Evolutionary conservation across 2,113 vertebrate species (phyloP), one percentile per base, ranked within the genome.

Genomic region (Leptodactylus fuscus): DNA sequence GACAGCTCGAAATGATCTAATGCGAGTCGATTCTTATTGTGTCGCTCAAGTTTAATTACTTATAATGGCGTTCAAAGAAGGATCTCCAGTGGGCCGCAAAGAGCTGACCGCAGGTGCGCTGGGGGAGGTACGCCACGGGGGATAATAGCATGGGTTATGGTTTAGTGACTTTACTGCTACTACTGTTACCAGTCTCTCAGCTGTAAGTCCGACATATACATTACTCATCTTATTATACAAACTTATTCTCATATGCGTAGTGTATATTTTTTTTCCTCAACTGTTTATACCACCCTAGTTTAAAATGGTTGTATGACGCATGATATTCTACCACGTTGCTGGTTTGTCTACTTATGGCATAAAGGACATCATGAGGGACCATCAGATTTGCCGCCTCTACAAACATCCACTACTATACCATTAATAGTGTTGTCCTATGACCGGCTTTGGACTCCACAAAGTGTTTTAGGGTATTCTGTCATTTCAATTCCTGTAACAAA

Each of bases 1-100:
- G 77, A 80, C 76, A 55, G 76, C 34, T 41, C 34, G n/a, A 62
- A 80, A 80, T 62, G 53, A 80, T 80, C 53, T 80, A 24, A 41
- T 60, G 36, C 22, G 55, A 55, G 55, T 41, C n/a, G 12, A 60
- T 60, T 44, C 55, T 41, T 80, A 44, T 62, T 80, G 36, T 80
- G 22, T 5, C n/a, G 53, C 77, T 62, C 77, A 80, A 18, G 34
- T 80, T 62, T 80, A 60, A 80, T 80, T 80, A 60, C 62, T 44
- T 80, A 44, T 60, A 60, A 60, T 80, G 58, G 36, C 2, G 53
- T 44, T 60, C 77, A 80, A 41, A 80, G 38, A n/a, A 80, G 38
- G 22, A 27, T 60, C 53, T 27, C 22, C 13, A 5, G 5, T 12
- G 34, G 29, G 36, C 36, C 38, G 4, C 53, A 27, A 80, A 60